Evolutionary conservation across 2,113 vertebrate genomes (phyloP).

Genomic region (Oryzias woworae): DNA sequence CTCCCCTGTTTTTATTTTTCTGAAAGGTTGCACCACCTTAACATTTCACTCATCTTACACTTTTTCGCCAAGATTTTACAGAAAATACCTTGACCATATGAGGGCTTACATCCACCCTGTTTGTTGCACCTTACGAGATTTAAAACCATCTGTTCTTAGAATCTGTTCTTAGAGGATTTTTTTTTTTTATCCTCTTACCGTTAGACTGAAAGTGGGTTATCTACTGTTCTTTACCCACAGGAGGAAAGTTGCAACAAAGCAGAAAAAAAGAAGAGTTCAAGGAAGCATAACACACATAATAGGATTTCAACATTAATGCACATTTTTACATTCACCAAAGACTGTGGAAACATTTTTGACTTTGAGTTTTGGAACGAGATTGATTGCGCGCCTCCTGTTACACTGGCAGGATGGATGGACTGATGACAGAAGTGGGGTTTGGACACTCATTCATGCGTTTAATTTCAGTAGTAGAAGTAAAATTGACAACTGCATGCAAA

Average conservation of each 20-base stretch:
- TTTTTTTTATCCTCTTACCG: neutral
- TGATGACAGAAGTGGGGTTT: conserved; percentile 40
- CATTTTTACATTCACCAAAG: conserved; percentile 7
- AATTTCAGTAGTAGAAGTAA: conserved; percentile 57
- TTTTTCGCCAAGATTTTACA: neutral
- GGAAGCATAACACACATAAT: neutral
- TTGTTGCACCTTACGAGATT: neutral
- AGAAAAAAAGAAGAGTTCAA: neutral
- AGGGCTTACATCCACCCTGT: neutral
- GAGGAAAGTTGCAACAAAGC: neutral
- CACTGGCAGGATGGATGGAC: conserved; percentile 28
- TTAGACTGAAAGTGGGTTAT: neutral
- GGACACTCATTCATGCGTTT: conserved; percentile 42
- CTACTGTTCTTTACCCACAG: neutral
- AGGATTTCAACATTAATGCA: neutral
- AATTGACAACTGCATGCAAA: conserved; percentile 68
- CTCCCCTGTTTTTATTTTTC: conserved; percentile 3
- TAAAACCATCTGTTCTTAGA: neutral
- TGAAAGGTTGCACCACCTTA: conserved; percentile 2
- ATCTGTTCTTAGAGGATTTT: neutral
- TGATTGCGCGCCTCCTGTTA: conserved; percentile 16
- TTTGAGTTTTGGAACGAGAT: conserved; percentile 7
- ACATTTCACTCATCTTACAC: conserved; percentile 13
- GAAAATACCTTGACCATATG: neutral
- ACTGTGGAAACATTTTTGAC: conserved; percentile 29